phyloP scores from a whole-genome alignment of 2,113 vertebrate species.

The Psittacus erithacus region DNA sequence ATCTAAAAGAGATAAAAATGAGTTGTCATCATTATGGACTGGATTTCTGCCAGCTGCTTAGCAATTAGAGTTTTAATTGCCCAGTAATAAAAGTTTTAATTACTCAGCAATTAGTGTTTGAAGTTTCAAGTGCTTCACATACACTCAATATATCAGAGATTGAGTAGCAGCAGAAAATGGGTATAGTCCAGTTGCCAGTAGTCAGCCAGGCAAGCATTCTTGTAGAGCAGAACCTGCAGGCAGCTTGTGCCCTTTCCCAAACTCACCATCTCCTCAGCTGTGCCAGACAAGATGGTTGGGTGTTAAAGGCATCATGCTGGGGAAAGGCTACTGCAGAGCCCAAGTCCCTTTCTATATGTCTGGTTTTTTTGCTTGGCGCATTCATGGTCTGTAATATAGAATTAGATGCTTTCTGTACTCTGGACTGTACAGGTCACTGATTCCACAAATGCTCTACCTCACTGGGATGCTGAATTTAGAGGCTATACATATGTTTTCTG shows the following conservation, averaged over 20 bases:
- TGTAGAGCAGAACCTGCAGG: background rate
- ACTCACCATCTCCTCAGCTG: background rate
- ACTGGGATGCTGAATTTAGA: background rate
- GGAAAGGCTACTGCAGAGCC: background rate
- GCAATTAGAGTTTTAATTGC: constrained; percentile 59
- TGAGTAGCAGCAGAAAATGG: background rate
- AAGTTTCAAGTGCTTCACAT: constrained; percentile 23
- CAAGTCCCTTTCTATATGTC: background rate
- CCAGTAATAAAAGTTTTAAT: constrained; percentile 50
- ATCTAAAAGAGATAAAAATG: constrained; percentile 41
- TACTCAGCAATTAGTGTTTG: constrained; percentile 47
- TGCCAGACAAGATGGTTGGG: background rate
- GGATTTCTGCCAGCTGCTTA: constrained; percentile 51
- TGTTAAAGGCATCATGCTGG: background rate
- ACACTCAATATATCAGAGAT: background rate
- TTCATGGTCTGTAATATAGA: background rate
- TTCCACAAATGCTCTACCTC: background rate
- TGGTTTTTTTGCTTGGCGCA: background rate
- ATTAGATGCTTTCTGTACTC: background rate
- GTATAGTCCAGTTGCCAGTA: background rate
- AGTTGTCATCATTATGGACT: constrained; percentile 8
- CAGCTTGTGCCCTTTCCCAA: background rate
- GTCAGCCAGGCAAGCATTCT: background rate
- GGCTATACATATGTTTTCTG: background rate
- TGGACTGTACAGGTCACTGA: background rate